Conservation (phyloP, 2,888 invertebrate genomes). For the Nymphalis urticae region DNA sequence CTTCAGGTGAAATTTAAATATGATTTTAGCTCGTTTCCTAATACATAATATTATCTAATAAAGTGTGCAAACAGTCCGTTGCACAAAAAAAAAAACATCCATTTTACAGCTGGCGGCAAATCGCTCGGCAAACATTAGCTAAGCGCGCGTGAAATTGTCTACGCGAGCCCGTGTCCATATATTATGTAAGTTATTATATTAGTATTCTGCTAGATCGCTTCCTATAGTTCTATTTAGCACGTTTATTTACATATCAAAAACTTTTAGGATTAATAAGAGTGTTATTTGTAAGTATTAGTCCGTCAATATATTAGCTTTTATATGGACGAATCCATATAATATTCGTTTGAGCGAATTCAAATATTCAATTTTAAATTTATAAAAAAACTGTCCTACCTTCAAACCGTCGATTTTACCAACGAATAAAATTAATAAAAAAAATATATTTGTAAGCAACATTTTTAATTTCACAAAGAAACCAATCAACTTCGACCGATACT, state of each 20-base stretch:
- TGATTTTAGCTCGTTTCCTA: too few species aligned
- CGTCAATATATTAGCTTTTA: conserved; percentile 11
- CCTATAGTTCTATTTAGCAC: conserved; percentile 12
- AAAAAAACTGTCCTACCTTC: too few species aligned
- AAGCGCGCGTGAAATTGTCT: conserved; percentile 75
- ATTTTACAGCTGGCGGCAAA: conserved; percentile 58
- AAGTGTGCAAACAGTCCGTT: conserved; percentile 27
- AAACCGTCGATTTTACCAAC: too few species aligned
- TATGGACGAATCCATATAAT: conserved; percentile 17
- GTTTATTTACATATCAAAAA: conserved; percentile 11
- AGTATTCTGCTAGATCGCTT: conserved; percentile 27
- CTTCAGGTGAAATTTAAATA: too few species aligned
- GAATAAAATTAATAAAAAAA: too few species aligned
- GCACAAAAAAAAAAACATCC: conserved; percentile 42
- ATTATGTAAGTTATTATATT: conserved; percentile 51
- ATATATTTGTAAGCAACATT: too few species aligned
- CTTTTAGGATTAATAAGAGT: conserved; percentile 12
- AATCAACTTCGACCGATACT: background rate
- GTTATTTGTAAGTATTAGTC: conserved; percentile 7
- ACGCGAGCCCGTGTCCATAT: conserved; percentile 54
- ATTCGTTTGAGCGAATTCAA: background rate
- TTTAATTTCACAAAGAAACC: too few species aligned
- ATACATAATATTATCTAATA: too few species aligned
- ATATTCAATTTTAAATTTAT: too few species aligned
- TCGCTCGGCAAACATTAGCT: conserved; percentile 73